Conservation (phyloP, 2,888 invertebrate species). For the Patella ulyssiponensis region DNA sequence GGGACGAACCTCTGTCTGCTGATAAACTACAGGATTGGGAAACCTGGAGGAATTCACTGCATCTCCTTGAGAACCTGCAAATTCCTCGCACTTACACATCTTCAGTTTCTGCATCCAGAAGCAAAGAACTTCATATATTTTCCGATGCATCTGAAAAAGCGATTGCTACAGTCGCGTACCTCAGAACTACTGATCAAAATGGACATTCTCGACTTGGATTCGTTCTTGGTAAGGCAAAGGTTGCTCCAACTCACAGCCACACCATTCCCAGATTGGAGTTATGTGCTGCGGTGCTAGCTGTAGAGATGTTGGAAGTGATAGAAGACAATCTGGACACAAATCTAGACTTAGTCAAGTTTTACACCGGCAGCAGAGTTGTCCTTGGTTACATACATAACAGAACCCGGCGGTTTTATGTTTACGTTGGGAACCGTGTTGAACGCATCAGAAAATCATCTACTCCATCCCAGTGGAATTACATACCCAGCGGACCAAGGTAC, state of each 20-base stretch:
- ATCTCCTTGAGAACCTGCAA: too few relatives aligned
- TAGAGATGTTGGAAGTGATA: slow-evolving; percentile 18
- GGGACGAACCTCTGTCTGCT: too few relatives aligned
- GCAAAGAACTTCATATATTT: too few relatives aligned
- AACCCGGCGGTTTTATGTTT: slow-evolving; percentile 26
- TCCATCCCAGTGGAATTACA: slow-evolving; percentile 24
- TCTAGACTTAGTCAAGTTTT: slow-evolving; percentile 11
- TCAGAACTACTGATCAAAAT: neutral
- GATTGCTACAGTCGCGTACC: too few relatives aligned
- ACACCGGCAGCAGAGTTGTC: slow-evolving; percentile 17
- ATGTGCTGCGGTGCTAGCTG: slow-evolving; percentile 30
- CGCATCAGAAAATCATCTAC: slow-evolving; percentile 20
- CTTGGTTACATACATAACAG: slow-evolving; percentile 20
- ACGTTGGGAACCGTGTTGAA: slow-evolving; percentile 28
- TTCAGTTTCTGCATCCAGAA: too few relatives aligned
- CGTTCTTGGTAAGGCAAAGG: slow-evolving; percentile 30
- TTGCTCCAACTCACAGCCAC: slow-evolving; percentile 32
- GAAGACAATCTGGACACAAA: neutral
- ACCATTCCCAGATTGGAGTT: slow-evolving; percentile 32
- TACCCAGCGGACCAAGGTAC: slow-evolving; percentile 23
- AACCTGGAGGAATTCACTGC: too few relatives aligned
- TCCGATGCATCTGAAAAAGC: too few relatives aligned
- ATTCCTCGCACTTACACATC: too few relatives aligned
- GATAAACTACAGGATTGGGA: too few relatives aligned
- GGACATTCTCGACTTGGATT: slow-evolving; percentile 10